These are phyloP conservation scores for Leptoteleia sp. DNA, from an alignment of 1,140 invertebrate species.

Conservation along the genomic window DNA sequence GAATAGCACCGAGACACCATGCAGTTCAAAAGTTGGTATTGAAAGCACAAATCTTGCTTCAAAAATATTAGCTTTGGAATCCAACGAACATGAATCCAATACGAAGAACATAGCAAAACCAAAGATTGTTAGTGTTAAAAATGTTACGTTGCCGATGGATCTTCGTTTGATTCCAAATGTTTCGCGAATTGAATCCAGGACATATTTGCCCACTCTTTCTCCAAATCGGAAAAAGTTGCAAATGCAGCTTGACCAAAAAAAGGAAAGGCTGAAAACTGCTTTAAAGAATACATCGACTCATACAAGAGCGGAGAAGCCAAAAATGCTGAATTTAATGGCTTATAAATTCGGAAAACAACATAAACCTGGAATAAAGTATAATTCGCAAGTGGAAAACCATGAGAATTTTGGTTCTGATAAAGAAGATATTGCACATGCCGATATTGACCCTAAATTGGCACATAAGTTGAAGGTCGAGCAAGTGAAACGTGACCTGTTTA, in stretches of 20 bases:
- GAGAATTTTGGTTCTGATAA: neutral
- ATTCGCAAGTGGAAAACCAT: neutral
- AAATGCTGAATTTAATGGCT: slow-evolving; percentile 19
- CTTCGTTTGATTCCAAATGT: slow-evolving; percentile 39
- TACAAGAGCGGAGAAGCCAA: slow-evolving; percentile 17
- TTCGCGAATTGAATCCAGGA: slow-evolving; percentile 26
- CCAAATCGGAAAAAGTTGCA: slow-evolving; percentile 35
- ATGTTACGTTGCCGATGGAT: slow-evolving; percentile 49
- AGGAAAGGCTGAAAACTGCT: slow-evolving; percentile 33
- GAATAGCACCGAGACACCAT: slow-evolving; percentile 76
- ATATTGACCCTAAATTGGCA: slow-evolving; percentile 47
- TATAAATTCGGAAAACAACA: slow-evolving; percentile 17
- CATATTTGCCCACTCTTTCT: slow-evolving; percentile 3
- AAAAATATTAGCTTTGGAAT: slow-evolving; percentile 72
- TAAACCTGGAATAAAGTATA: neutral
- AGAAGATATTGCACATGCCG: too few species aligned
- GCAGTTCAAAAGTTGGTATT: slow-evolving; percentile 72
- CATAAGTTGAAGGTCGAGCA: slow-evolving; percentile 74
- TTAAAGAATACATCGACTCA: slow-evolving; percentile 8
- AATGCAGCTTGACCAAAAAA: slow-evolving; percentile 34
- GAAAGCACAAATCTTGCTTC: slow-evolving; percentile 72
- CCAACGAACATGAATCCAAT: slow-evolving; percentile 32
- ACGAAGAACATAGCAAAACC: slow-evolving; percentile 9
- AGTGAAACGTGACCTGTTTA: slow-evolving; percentile 78
- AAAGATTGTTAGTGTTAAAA: slow-evolving; percentile 53